These are phyloP conservation scores for Pollicipes pollicipes DNA, from an alignment of 1,140 invertebrate genomes.

Conservation along the genomic window DNA sequence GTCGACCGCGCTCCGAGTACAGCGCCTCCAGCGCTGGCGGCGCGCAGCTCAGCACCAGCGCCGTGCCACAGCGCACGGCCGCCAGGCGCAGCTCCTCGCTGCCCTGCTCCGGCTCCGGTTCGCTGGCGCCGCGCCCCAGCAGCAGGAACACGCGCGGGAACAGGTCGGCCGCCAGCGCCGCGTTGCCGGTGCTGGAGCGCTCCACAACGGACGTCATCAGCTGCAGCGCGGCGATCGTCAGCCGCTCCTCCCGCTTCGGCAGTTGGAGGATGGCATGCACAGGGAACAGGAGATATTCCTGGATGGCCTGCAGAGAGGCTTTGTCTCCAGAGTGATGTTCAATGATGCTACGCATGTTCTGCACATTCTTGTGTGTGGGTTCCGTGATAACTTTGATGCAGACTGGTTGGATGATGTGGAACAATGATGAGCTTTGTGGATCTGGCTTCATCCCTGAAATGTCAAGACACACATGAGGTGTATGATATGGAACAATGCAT, in stretches of 20 bases:
- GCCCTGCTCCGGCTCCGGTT: no score
- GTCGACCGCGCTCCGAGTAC: background rate
- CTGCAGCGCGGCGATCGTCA: background rate
- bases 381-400: background rate
- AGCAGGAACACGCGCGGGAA: background rate
- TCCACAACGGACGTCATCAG: background rate
- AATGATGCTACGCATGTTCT: background rate
- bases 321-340: background rate
- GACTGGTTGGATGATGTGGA: background rate
- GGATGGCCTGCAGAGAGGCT: background rate
- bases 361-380: background rate
- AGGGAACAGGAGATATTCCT: background rate
- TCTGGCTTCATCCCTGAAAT: background rate
- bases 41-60: background rate
- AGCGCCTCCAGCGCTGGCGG: background rate
- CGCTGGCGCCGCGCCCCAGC: background rate
- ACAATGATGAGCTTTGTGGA: background rate
- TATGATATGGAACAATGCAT: no score
- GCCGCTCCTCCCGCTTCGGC: background rate
- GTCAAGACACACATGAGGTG: no score
- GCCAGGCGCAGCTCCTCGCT: background rate
- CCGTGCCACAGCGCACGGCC: background rate
- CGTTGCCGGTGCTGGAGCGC: background rate
- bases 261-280: background rate
- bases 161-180: background rate